A percentile compares a stretch with the other conserved stretches of the same genome.
Conservation (phyloP, 2,113 vertebrate genomes). For the Pithys albifrons region DNA sequence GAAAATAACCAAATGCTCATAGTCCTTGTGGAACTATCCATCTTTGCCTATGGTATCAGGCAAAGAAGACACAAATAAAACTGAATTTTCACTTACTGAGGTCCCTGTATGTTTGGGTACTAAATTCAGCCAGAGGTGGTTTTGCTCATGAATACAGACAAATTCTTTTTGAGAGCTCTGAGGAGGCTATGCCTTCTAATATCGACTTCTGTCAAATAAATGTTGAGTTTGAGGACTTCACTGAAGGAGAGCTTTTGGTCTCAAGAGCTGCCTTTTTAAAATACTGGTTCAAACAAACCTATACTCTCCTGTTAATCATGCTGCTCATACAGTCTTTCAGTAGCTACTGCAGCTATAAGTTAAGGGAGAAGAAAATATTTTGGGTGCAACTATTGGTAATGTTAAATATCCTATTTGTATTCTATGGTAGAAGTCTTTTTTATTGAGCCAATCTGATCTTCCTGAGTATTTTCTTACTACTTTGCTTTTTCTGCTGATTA, state of each 20-base stretch:
- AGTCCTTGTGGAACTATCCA: not conserved
- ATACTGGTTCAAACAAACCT: not conserved
- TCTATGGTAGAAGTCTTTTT: not conserved
- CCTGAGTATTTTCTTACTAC: constrained; percentile 43
- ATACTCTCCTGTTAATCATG: not conserved
- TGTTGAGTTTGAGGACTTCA: not conserved
- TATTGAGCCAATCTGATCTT: not conserved
- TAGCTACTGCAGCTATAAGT: not conserved
- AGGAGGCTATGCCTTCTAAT: not conserved
- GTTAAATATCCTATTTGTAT: not conserved
- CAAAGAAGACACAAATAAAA: not conserved
- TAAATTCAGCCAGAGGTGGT: not conserved
- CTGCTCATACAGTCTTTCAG: not conserved
- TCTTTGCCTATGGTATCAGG: not conserved
- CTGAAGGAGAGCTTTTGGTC: not conserved
- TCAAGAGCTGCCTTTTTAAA: not conserved
- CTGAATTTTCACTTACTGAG: not conserved
- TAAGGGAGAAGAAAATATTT: constrained; percentile 42
- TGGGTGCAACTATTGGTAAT: not conserved
- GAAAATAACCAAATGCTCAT: not conserved
- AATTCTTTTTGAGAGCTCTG: not conserved
- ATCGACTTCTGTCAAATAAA: not conserved
- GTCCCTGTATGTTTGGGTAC: not conserved
- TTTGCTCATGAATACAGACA: not conserved
- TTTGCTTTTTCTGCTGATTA: constrained; percentile 30